Percentiles rank a stretch among this genome's conserved stretches.
Conservation (phyloP, 1,140 invertebrate species). For the Tyrophagus putrescentiae region DNA sequence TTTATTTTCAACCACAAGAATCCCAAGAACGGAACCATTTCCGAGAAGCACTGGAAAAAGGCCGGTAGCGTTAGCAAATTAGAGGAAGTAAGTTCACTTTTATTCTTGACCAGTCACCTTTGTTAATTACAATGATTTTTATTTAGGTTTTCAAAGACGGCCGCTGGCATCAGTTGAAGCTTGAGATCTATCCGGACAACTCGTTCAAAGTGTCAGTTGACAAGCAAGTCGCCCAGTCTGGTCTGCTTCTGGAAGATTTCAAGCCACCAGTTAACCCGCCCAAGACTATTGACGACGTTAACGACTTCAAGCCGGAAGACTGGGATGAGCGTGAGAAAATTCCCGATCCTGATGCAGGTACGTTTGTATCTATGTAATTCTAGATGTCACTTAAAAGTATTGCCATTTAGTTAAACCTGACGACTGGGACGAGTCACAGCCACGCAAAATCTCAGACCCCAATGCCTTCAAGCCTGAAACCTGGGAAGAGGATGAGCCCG, state of each 20-base stretch:
- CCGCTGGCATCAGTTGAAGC: conserved; percentile 80
- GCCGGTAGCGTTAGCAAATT: conserved; percentile 43
- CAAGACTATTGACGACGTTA: conserved; percentile 83
- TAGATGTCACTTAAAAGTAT: conserved; percentile 7
- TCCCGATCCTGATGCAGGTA: conserved; percentile 23
- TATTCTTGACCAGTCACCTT: neutral
- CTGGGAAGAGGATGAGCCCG: conserved; percentile 85
- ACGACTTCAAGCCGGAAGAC: conserved; percentile 72
- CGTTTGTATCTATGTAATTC: neutral
- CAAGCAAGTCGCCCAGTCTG: conserved; percentile 62
- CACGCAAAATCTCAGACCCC: conserved; percentile 72
- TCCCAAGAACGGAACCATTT: conserved; percentile 69
- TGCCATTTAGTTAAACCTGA: conserved; percentile 52
- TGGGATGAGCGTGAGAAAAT: conserved; percentile 92
- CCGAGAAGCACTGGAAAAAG: conserved; percentile 57
- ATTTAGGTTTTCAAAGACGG: conserved; percentile 64
- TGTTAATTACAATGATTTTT: neutral
- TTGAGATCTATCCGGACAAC: conserved; percentile 77
- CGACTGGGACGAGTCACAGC: conserved; percentile 85
- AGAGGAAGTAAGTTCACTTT: conserved; percentile 46
- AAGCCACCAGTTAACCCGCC: conserved; percentile 85
- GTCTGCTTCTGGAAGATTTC: conserved; percentile 74
- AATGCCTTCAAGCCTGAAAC: conserved; percentile 70
- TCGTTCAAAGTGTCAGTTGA: conserved; percentile 46
- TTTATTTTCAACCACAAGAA: conserved; percentile 96